Base-by-base conservation (phyloP, 1,140 invertebrate genomes). In the Acromyrmex heyeri region DNA sequence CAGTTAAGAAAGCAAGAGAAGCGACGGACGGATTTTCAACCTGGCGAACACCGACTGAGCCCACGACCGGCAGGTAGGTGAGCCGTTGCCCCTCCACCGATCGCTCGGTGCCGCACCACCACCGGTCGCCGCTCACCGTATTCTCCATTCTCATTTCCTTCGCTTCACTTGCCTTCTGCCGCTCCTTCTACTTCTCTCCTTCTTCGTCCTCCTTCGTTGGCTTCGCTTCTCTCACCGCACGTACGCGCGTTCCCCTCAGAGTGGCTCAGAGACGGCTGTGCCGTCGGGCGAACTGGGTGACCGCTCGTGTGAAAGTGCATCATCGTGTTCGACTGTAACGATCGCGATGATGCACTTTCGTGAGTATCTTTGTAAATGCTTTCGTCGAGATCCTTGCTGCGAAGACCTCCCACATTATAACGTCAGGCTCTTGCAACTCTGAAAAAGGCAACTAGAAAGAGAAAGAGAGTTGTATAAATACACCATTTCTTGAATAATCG, bases 11-110 rank as follows among this genome's bases (percentile, higher is more conserved):
- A 79, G 55, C 88, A 21, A 85, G 88, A 92, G 82, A 92, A 90
- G 87, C 90, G 85, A 89, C 79, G 90, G 8, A 79, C 90, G 90
- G 91, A 93, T 94, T 95, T 94, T 93, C 93, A 94, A 95, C 94
- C 94, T 94, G 93, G 93, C 94, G 91, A 91, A 93, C 92, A 92
- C 92, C 91, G 93, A 94, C 94, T 94, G 94, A 94, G 92, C 93
- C 91, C 91, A 72, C 86, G 90, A 94, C 92, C 91, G 92, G 93
- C 93, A 94, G 93, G 93, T 93, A 94, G 93, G 91, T 90, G 89
- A 93, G 91, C 89, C 87, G 79, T 88, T 59, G 90, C 92, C 91
- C 91, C 89, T 91, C 90, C 83, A 81, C 91, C 89, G 27, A 59
- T 65, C 88, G 64, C 73, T 61, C 38, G 65, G 14, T 67, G 73